Base-by-base conservation (phyloP, 2,888 invertebrate species). In the Anodontia alba region DNA sequence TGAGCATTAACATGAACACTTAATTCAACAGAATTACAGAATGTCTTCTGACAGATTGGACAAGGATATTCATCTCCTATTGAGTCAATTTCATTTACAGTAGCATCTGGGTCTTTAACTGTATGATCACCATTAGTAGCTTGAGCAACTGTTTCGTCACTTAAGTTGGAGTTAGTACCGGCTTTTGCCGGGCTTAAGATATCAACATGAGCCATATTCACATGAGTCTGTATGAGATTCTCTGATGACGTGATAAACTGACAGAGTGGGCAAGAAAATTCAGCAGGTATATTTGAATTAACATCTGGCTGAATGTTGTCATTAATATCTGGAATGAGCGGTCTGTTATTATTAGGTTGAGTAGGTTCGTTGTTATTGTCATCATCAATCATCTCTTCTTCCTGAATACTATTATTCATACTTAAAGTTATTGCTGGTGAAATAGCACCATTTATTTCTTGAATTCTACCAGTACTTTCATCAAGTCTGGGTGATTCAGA, bases 1-100 rank as follows among this genome's bases (percentile, higher is more conserved):
- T 97, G 97, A 78, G 97, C 96, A 95, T 97, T 97, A 0, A 98
- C 97, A 93, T 98, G 98, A 71, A 97, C 95, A 94, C 97, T 97
- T 72, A 98, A 96, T 93, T 97, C 97, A 1, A 96, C 96, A 46
- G 90, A 89, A 33, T 91, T 89, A 57, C 89, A 86, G n/a, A 96
- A 96, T 88, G 96, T 96, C 68, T 96, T 95, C 92, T 97, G 96
- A 94, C 98, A 98, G 66, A 98, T 96, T 0, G 98, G 97, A 93
- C 98, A 98, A 86, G 96, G 96, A 89, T 96, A 97, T 15, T 95
- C 94, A 54, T 83, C 80, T 49, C 43, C 42, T 23, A 49, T 23
- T 33, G 62, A 42, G 51, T 69, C 49, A 29, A 68, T 68, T n/a
- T 70, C 69, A 57, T 57, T 73, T n/a, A 38, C 43, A 23, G 54